Base-by-base conservation (phyloP, 2,797 vertebrate species). In the Gila robusta region DNA sequence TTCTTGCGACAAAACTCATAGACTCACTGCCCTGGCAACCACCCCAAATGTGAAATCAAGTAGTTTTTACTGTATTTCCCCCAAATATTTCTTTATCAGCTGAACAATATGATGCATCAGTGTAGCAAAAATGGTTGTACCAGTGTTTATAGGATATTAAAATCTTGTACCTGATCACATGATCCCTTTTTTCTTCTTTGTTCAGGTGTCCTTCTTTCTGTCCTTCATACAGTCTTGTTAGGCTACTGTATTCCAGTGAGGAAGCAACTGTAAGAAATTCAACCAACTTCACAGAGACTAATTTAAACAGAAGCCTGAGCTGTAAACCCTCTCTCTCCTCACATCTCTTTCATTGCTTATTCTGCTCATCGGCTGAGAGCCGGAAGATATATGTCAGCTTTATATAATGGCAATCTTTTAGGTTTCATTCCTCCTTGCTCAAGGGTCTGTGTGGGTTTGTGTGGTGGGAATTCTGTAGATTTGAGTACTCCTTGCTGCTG, bases 311-410 rank as follows among this genome's bases (percentile, higher is more conserved):
- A 77, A 62, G 32, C 28, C n/a, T 54, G 12, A 59, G 32, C 49
- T 79, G 21, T 71, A 64, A 49, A 28, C 10, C 28, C 6, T 44
- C 56, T 47, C 37, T 32, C 28, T 67, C 14, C 19, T 35, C 67
- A 41, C 70, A 47, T 56, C 81, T 89, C 83, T 44, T 44, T 89
- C 89, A 91, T 87, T 92, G 92, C 92, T 90, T 92, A 92, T 72
- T 72, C 82, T 67, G 70, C 47, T 62, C 62, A 64, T 73, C 71
- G 16, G 35, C 76, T 39, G 8, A 70, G 82, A 82, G 85, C 80
- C n/a, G 17, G 56, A 66, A 74, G 86, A 84, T 87, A 41, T 81
- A 76, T 76, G 82, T 70, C 85, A 82, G 79, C 72, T 77, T 86
- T 86, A 86, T 82, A 82, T 86, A 86, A 86, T 86, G 71, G 10